phyloP scores from a whole-genome alignment of 92 coral and sea anemone genomes.

The Montipora capitata region DNA sequence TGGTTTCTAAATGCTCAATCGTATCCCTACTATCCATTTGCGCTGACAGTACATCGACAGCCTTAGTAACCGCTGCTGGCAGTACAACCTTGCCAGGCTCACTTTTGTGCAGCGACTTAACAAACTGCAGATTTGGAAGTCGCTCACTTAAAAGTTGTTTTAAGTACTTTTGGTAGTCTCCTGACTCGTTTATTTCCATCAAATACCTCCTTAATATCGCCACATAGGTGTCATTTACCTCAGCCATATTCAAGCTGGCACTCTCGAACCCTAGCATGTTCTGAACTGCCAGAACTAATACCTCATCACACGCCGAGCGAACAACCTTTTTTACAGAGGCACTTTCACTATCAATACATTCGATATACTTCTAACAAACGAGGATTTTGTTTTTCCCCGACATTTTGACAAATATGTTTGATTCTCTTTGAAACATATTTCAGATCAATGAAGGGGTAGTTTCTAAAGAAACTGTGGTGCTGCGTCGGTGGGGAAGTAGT shows the following conservation, averaged over 20 bases:
- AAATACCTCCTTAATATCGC: not conserved
- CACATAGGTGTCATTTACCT: not conserved
- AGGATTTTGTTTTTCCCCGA: too few relatives aligned
- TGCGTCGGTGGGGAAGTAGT: too few relatives aligned
- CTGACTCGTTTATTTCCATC: not conserved
- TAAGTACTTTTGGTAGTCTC: not conserved
- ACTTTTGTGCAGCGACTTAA: not conserved
- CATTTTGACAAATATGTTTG: too few relatives aligned
- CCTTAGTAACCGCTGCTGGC: not conserved
- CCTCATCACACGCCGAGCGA: not conserved
- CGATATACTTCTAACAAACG: too few relatives aligned
- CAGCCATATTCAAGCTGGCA: too few relatives aligned
- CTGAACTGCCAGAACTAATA: not conserved
- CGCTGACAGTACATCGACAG: not conserved
- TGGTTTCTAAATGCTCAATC: too few relatives aligned
- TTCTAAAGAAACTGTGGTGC: too few relatives aligned
- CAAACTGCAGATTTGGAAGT: constrained; percentile 5
- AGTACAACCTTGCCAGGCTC: too few relatives aligned
- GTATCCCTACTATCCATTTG: not conserved
- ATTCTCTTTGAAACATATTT: too few relatives aligned
- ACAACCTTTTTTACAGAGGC: not conserved
- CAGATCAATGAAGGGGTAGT: too few relatives aligned
- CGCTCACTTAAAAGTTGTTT: constrained; percentile 10
- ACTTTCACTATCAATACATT: not conserved
- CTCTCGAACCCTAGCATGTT: too few relatives aligned